Evolutionary conservation across 2,113 vertebrate species (phyloP).

Genomic region (Semnornis frantzii): DNA sequence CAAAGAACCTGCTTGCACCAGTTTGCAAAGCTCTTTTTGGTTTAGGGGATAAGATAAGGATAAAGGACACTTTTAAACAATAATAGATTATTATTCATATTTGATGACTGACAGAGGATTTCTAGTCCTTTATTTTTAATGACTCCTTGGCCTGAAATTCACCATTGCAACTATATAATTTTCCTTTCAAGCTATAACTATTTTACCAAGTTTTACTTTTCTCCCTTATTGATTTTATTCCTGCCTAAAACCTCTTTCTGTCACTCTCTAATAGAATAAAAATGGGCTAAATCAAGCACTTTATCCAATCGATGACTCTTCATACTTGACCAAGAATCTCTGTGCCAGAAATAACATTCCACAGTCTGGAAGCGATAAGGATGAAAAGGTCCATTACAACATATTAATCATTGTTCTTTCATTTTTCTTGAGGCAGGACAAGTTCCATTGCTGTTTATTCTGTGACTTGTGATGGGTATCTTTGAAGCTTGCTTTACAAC

Average conservation of each 20-base stretch:
- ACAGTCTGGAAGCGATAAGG: constrained; percentile 61
- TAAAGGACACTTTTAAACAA: background rate
- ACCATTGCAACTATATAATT: background rate
- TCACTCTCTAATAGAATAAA: constrained; percentile 63
- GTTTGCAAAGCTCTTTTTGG: background rate
- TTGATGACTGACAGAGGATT: background rate
- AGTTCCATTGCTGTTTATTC: constrained; percentile 49
- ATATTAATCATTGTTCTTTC: constrained; percentile 58
- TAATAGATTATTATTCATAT: background rate
- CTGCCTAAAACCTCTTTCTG: constrained; percentile 55
- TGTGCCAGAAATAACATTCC: constrained; percentile 71
- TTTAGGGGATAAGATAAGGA: background rate
- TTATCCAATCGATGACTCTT: constrained; percentile 63
- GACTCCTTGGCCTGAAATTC: background rate
- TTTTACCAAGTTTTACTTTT: constrained; percentile 39
- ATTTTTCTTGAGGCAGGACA: constrained; percentile 43
- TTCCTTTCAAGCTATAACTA: constrained; percentile 3
- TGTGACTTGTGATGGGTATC: constrained; percentile 21
- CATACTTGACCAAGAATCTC: constrained; percentile 59
- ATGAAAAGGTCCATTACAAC: constrained; percentile 47
- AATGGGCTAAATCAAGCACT: constrained; percentile 69
- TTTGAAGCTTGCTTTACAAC: constrained; percentile 33
- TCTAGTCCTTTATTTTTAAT: background rate
- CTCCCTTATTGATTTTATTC: constrained; percentile 57
- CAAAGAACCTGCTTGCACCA: background rate